phyloP scores from a whole-genome alignment of 2,888 invertebrate genomes.

The Drosophila maculinotata region DNA sequence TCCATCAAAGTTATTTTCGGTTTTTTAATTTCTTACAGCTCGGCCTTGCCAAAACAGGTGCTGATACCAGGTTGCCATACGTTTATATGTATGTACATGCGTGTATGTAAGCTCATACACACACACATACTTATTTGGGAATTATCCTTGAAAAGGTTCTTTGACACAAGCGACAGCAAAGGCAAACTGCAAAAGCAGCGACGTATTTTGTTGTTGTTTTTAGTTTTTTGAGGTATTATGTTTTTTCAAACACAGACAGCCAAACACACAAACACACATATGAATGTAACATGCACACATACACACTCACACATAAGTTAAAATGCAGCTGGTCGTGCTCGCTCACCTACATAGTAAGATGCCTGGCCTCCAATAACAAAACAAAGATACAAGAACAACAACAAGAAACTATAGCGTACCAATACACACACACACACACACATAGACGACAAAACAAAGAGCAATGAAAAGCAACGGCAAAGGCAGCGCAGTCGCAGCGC shows the following conservation, averaged over 20 bases:
- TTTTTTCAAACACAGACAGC: slow-evolving; percentile 26
- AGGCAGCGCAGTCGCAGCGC: slow-evolving; percentile 68
- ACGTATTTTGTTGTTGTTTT: slow-evolving; percentile 32
- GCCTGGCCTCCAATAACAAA: slow-evolving; percentile 39
- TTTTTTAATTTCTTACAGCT: slow-evolving; percentile 26
- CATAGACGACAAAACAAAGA: slow-evolving; percentile 35
- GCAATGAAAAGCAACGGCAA: slow-evolving; percentile 49
- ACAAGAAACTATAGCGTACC: slow-evolving; percentile 23
- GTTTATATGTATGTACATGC: slow-evolving; percentile 1
- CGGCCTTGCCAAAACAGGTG: slow-evolving; percentile 42
- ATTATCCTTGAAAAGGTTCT: slow-evolving; percentile 83
- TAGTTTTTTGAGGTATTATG: slow-evolving; percentile 13
- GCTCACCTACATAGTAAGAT: slow-evolving; percentile 52
- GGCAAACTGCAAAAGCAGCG: slow-evolving; percentile 39
- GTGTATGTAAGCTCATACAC: slow-evolving; percentile 9
- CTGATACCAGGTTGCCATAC: background rate
- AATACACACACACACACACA: slow-evolving; percentile 15
- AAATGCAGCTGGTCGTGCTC: slow-evolving; percentile 65
- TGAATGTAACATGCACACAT: background rate
- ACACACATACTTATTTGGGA: slow-evolving; percentile 20
- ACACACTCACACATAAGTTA: slow-evolving; percentile 22
- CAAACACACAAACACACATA: slow-evolving; percentile 9
- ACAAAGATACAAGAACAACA: slow-evolving; percentile 23
- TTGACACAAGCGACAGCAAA: slow-evolving; percentile 68
- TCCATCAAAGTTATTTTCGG: slow-evolving; percentile 11